A percentile compares a stretch with the other conserved stretches of the same genome.
phyloP scores from a whole-genome alignment of 2,888 invertebrate genomes.

The Amphimallon solstitiale region DNA sequence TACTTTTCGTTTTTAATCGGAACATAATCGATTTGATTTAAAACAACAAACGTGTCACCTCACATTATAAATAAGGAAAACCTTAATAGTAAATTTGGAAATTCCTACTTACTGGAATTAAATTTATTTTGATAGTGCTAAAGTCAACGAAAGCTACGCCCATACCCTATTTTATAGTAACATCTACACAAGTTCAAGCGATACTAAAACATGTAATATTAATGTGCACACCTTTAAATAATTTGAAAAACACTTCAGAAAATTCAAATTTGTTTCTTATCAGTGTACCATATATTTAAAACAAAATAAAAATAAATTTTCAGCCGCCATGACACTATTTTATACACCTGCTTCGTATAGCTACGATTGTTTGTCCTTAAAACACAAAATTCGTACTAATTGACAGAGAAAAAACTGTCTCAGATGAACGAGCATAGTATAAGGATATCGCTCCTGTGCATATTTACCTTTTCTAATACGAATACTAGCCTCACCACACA shows the following conservation, averaged over 20 bases:
- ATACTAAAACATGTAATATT: neutral
- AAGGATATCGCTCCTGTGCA: neutral
- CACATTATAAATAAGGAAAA: too few relatives aligned
- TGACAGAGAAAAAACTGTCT: neutral
- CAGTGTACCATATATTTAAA: constrained; percentile 11
- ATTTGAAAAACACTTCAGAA: neutral
- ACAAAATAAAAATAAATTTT: constrained; percentile 54
- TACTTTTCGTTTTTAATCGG: too few relatives aligned
- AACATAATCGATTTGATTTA: too few relatives aligned
- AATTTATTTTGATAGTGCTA: too few relatives aligned
- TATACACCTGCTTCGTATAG: constrained; percentile 45
- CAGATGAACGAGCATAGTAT: neutral
- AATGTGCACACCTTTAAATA: neutral
- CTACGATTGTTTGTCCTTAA: neutral
- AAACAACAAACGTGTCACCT: too few relatives aligned
- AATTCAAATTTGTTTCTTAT: neutral
- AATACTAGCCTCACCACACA: constrained; percentile 50
- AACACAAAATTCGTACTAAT: neutral
- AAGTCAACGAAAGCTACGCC: too few relatives aligned
- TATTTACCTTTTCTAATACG: constrained; percentile 54
- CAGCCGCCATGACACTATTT: constrained; percentile 60
- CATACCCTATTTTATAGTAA: too few relatives aligned
- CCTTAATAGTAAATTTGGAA: too few relatives aligned
- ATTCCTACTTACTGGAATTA: too few relatives aligned
- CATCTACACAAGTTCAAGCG: neutral